Evolutionary conservation across 2,113 vertebrate genomes (phyloP).

Genomic region (Dipodomys stephensi): DNA sequence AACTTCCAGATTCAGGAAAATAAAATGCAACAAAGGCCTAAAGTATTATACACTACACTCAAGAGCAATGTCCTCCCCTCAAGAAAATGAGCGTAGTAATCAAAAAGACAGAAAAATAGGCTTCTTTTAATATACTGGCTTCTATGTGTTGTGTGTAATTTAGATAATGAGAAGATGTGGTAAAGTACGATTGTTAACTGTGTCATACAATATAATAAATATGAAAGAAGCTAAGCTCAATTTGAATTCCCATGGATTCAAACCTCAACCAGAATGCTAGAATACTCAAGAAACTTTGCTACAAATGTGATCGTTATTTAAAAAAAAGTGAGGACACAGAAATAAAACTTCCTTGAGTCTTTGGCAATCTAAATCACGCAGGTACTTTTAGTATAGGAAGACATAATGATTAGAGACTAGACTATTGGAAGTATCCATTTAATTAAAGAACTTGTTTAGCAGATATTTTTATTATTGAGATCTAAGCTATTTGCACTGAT

Average conservation of each 20-base stretch:
- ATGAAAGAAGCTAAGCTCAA: not conserved
- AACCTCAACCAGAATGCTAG: not conserved
- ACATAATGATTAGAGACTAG: not conserved
- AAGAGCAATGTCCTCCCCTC: not conserved
- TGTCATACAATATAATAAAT: not conserved
- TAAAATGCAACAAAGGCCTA: not conserved
- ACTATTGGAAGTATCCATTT: not conserved
- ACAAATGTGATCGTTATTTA: not conserved
- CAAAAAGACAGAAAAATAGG: not conserved
- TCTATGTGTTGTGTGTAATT: not conserved
- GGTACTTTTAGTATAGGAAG: not conserved
- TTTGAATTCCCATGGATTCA: not conserved
- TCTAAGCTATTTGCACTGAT: not conserved
- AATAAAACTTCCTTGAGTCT: not conserved
- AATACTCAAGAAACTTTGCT: not conserved
- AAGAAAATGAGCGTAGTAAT: not conserved
- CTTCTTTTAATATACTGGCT: not conserved
- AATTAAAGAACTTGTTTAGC: not conserved
- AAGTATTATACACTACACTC: not conserved
- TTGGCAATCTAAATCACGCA: not conserved
- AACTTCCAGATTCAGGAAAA: not conserved
- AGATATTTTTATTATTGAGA: not conserved
- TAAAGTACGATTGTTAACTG: not conserved
- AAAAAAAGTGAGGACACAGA: not conserved
- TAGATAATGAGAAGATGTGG: not conserved